Evolutionary conservation across 2,888 invertebrate species (phyloP), one percentile per base, ranked within the genome.

Genomic region (Pristionchus mayeri): DNA sequence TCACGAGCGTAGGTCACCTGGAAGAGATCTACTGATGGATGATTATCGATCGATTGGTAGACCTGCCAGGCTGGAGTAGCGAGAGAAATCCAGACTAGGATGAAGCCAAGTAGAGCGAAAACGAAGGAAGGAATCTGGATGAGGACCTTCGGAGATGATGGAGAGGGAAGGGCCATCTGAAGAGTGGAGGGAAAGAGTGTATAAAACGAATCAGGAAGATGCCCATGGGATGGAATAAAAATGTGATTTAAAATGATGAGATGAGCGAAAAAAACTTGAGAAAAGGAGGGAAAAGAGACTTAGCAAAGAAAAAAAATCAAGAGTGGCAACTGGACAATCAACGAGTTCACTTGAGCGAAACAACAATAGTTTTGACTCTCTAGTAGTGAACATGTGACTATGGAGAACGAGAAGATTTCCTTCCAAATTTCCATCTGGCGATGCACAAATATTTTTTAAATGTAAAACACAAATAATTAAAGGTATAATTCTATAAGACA

Each of bases 1-100:
- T 91, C 91, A 16, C 90, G 85, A 6, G 92, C 91, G 83, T 91
- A 92, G 7, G 87, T 87, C 7, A 87, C 87, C 88, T 88, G 30
- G n/a, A n/a, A n/a, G n/a, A n/a, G n/a, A n/a, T n/a, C n/a, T n/a
- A n/a, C n/a, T n/a, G 40, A 75, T 40, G 18, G 63, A 54, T 4
- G 50, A 79, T 24, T 50, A 40, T 21, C 48, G 54, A 79, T 6
- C n/a, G n/a, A n/a, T n/a, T n/a, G n/a, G n/a, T n/a, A n/a, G n/a
- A 54, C 63, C 88, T 89, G 89, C 89, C 89, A 89, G 6, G 88
- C 85, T 11, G 91, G 91, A 13, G 91, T 91, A 50, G 88, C 87
- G 11, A 91, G 34, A 1, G 91, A 89, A 11, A 88, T 86, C 67
- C 90, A 91, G 37, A 89, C 85, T 54, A 89, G 71, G 37, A 91